These are phyloP conservation scores for Loris lydekkerianus DNA, from an alignment of 2,797 vertebrate species.

Conservation along the genomic window DNA sequence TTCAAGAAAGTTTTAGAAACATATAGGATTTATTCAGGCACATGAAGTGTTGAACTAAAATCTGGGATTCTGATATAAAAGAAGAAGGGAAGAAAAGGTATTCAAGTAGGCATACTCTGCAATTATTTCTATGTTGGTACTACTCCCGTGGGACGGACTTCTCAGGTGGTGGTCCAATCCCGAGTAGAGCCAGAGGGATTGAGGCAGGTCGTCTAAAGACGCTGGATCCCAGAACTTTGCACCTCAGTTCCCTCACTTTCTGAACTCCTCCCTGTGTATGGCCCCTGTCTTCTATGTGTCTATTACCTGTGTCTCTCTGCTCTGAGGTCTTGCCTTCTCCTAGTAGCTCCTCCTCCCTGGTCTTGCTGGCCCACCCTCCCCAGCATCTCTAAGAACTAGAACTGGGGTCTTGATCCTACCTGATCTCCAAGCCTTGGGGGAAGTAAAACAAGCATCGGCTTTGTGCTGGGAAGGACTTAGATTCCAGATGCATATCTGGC, in stretches of 20 bases:
- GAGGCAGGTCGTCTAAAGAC: background rate
- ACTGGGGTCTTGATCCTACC: background rate
- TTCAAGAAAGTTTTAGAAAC: background rate
- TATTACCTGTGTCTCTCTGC: background rate
- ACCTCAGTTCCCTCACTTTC: background rate
- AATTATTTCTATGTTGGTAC: background rate
- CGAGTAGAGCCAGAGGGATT: background rate
- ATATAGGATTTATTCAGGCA: background rate
- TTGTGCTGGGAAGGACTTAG: background rate
- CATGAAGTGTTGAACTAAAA: background rate
- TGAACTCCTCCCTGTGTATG: background rate
- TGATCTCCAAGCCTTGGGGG: background rate
- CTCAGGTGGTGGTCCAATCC: background rate
- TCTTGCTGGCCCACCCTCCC: background rate
- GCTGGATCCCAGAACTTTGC: background rate
- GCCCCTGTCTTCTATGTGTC: background rate
- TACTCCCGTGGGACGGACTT: background rate
- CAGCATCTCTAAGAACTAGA: background rate
- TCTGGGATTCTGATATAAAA: background rate
- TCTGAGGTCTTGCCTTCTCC: background rate
- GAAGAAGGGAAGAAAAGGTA: background rate
- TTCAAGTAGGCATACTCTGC: background rate
- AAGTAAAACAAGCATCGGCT: background rate
- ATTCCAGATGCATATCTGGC: background rate
- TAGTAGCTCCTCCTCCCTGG: background rate